Evolutionary conservation across 2,797 vertebrate species (phyloP).

Genomic region (Acipenser oxyrinchus): DNA sequence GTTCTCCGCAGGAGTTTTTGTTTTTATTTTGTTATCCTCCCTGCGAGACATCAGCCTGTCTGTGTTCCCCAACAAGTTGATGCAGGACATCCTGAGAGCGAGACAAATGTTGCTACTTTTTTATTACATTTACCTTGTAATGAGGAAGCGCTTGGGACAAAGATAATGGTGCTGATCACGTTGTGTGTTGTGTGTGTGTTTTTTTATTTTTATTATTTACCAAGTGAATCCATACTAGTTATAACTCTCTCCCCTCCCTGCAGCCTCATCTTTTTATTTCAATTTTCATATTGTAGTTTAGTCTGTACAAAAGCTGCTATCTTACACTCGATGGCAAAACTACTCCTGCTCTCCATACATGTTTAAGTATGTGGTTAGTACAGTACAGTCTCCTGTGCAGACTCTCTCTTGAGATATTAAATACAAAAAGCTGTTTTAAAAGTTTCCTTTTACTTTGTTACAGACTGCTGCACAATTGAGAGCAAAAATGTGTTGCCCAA

Average conservation of each 20-base stretch:
- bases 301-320: conserved; percentile 44
- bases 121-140: conserved; percentile 23
- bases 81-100: conserved; percentile 6
- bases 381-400: conserved; percentile 45
- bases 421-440: conserved; percentile 40
- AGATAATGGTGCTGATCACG: conserved; percentile 82
- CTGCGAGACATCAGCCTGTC: conserved; percentile 9
- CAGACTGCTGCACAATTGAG: conserved; percentile 48
- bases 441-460: conserved; percentile 38
- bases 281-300: conserved; percentile 50
- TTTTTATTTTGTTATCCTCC: background rate
- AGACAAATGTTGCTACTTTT: conserved; percentile 8
- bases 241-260: conserved; percentile 68
- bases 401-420: conserved; percentile 40
- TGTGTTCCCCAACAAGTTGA: conserved; percentile 10
- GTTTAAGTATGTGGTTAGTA: conserved; percentile 52
- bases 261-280: no score
- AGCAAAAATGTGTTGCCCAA: conserved; percentile 39
- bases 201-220: conserved; percentile 62
- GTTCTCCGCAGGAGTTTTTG: conserved; percentile 6
- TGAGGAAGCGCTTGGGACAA: conserved; percentile 24
- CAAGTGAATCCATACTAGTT: conserved; percentile 75
- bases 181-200: conserved; percentile 49
- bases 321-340: conserved; percentile 46
- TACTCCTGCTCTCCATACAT: conserved; percentile 37